Conservation (phyloP, 1,140 invertebrate genomes). For the Penaeus vannamei region DNA sequence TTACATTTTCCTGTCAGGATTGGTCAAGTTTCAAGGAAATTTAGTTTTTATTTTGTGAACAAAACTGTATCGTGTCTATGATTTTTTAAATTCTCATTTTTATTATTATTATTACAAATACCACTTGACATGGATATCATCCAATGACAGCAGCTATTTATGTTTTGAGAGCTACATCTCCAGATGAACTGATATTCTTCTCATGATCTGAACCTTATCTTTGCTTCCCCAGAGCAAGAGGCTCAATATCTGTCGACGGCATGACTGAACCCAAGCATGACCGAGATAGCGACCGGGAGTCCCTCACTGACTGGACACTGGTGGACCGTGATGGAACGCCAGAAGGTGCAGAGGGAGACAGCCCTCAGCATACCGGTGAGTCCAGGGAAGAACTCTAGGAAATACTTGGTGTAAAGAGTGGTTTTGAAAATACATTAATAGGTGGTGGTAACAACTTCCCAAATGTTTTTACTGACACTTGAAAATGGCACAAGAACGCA, state of each 20-base stretch:
- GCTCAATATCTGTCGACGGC: constrained; percentile 26
- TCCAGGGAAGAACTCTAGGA: too few species aligned
- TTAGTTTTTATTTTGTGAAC: too few species aligned
- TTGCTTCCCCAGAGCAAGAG: constrained; percentile 42
- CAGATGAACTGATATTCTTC: background rate
- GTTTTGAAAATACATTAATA: too few species aligned
- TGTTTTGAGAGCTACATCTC: background rate
- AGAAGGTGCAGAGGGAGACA: constrained; percentile 25
- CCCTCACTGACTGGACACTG: constrained; percentile 58
- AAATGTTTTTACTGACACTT: too few species aligned
- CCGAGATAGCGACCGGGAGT: constrained; percentile 58
- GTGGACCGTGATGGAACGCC: constrained; percentile 54
- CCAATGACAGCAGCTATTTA: background rate
- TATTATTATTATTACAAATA: too few species aligned
- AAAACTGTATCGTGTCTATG: background rate
- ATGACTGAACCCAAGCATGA: constrained; percentile 61
- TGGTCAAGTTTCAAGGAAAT: too few species aligned
- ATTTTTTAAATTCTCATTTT: too few species aligned
- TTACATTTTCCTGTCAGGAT: too few species aligned
- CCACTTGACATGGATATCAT: too few species aligned
- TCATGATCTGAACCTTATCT: background rate
- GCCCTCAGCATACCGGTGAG: constrained; percentile 36
- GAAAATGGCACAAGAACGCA: background rate
- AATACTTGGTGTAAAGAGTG: background rate
- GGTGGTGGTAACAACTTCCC: too few species aligned